phyloP scores from a whole-genome alignment of 2,113 vertebrate species.

The Pluvianellus socialis region DNA sequence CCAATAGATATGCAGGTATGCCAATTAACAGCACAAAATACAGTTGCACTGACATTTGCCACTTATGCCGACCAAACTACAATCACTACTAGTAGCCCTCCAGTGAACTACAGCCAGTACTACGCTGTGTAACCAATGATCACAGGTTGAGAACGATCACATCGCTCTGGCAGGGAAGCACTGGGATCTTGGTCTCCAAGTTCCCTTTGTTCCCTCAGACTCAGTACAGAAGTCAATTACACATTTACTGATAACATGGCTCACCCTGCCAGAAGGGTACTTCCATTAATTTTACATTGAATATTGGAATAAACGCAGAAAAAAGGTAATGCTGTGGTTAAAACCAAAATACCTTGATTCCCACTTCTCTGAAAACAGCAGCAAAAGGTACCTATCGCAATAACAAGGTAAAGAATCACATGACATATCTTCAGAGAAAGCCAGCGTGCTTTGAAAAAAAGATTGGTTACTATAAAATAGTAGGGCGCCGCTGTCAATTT shows the following conservation, averaged over 20 bases:
- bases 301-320: not conserved
- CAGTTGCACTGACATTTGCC: not conserved
- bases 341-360: not conserved
- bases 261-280: not conserved
- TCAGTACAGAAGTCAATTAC: not conserved
- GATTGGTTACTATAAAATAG: constrained; percentile 7
- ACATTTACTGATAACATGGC: not conserved
- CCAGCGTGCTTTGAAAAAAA: constrained; percentile 11
- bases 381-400: not conserved
- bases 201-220: constrained; percentile 12
- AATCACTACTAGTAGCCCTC: not conserved
- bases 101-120: not conserved
- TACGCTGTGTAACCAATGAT: not conserved
- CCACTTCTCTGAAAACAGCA: not conserved
- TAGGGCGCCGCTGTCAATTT: constrained; percentile 16
- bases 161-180: not conserved
- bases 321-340: not conserved
- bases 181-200: not conserved
- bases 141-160: not conserved
- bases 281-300: constrained; percentile 8
- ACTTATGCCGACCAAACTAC: not conserved
- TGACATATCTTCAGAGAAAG: not conserved
- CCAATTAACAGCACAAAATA: not conserved
- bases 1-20: not conserved
- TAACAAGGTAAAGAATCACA: not conserved